Evolutionary conservation across 64 coral and sea anemone species (phyloP).

Genomic region (Montipora capricornis): DNA sequence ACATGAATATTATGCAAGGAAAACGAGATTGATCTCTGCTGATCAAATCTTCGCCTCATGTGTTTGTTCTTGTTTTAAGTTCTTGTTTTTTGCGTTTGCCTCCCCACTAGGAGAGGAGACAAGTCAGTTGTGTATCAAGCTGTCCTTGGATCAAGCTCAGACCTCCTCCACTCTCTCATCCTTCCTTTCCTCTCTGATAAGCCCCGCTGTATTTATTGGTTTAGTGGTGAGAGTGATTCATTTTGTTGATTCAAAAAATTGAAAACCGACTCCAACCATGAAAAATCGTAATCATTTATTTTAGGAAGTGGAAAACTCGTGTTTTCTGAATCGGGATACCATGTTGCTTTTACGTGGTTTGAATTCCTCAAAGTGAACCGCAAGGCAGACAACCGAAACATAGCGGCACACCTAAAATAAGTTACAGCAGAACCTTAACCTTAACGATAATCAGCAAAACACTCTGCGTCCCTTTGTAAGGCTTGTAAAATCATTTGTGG

Average conservation of each 20-base stretch:
- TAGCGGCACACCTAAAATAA: no score
- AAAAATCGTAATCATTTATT: neutral
- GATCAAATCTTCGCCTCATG: neutral
- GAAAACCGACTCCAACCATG: neutral
- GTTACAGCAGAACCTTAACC: no score
- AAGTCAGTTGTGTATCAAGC: conserved; percentile 62
- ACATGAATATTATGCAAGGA: no score
- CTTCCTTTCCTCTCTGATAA: conserved; percentile 79
- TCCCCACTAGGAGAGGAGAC: conserved; percentile 51
- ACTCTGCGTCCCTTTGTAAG: no score
- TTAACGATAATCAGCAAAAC: no score
- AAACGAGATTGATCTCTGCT: neutral
- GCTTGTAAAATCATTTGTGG: no score
- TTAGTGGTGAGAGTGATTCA: conserved; percentile 40
- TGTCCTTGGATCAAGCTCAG: conserved; percentile 74
- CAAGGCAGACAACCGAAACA: no score
- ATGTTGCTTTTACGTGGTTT: no score
- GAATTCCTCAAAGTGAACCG: no score
- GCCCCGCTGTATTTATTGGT: conserved; percentile 53
- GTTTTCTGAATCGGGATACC: neutral
- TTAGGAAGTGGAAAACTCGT: neutral
- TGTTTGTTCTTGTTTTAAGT: neutral
- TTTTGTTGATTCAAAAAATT: neutral
- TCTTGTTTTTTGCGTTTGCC: neutral
- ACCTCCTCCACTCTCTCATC: conserved; percentile 72